Evolutionary conservation across 2,888 invertebrate species (phyloP).

Genomic region (Girardia tigrina): DNA sequence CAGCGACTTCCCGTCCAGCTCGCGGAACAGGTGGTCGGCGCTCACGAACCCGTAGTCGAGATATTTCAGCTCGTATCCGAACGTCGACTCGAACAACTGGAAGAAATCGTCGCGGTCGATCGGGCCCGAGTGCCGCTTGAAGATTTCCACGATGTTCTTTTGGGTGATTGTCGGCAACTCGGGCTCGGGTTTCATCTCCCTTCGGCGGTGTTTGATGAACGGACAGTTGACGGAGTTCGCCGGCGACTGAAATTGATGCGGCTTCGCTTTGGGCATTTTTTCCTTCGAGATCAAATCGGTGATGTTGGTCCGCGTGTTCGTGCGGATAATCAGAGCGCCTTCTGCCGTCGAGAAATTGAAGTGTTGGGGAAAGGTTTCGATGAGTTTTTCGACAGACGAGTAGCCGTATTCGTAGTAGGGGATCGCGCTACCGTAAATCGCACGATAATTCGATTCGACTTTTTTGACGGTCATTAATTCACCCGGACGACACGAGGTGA

Average conservation of each 20-base stretch:
- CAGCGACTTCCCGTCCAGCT: neutral
- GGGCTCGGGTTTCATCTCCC: neutral
- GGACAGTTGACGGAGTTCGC: neutral
- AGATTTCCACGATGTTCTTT: neutral
- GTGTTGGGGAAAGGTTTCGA: neutral
- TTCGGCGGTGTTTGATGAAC: neutral
- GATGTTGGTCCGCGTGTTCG: neutral
- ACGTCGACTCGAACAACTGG: neutral
- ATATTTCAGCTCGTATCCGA: neutral
- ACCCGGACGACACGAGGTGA: neutral
- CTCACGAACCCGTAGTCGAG: neutral
- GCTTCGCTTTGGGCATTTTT: neutral
- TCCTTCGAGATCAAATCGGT: neutral
- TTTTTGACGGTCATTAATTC: conserved; percentile 1
- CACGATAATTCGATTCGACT: neutral
- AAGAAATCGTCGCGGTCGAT: neutral
- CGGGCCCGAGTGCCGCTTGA: neutral
- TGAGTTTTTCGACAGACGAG: neutral
- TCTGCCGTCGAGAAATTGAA: neutral
- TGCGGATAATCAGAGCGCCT: neutral
- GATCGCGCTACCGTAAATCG: neutral
- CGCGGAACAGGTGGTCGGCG: neutral
- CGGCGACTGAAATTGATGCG: too few relatives aligned
- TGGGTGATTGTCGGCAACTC: neutral
- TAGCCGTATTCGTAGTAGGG: neutral